Evolutionary conservation across 1,140 invertebrate species (phyloP).

Genomic region (Pentalonia nigronervosa): DNA sequence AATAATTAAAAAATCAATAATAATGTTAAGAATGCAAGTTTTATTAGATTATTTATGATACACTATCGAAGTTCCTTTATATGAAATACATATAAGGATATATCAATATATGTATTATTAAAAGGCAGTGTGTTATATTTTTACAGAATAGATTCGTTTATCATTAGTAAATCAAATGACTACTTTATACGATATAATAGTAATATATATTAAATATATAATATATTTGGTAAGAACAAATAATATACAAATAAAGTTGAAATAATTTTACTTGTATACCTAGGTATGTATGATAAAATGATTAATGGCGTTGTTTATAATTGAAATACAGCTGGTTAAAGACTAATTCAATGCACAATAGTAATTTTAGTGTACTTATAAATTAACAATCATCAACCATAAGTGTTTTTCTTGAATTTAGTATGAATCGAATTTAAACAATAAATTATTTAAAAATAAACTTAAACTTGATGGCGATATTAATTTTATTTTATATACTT

Average conservation of each 20-base stretch:
- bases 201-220: background rate
- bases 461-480: background rate
- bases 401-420: background rate
- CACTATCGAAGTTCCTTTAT: too few relatives aligned
- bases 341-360: background rate
- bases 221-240: background rate
- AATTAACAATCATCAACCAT: background rate
- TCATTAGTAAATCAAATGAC: background rate
- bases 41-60: background rate
- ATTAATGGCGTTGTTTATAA: background rate
- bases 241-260: background rate
- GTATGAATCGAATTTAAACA: background rate
- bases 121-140: background rate
- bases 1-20: background rate
- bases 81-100: too few relatives aligned
- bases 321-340: background rate
- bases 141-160: background rate
- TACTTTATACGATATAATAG: background rate
- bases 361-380: background rate
- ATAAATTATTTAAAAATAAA: background rate
- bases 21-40: background rate
- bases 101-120: too few relatives aligned
- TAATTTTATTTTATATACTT: background rate
- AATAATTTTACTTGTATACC: background rate
- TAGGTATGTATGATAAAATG: background rate